These are phyloP conservation scores for Echinarachnius parma DNA, from an alignment of 53 echinoderm and acorn worm species.

Conservation along the genomic window DNA sequence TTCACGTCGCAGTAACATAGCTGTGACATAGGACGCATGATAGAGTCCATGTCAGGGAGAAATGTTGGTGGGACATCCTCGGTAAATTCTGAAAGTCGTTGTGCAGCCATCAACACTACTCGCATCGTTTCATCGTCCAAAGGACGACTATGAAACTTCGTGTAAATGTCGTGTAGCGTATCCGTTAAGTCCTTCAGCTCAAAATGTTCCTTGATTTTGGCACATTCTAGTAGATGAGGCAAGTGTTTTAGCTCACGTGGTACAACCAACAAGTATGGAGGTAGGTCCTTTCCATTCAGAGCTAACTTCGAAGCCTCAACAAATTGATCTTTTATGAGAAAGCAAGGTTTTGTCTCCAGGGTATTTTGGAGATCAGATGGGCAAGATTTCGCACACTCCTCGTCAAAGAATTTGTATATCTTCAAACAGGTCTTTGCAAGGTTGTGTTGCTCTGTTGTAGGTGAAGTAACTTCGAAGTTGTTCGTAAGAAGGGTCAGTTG, in stretches of 20 bases:
- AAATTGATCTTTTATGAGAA: slow-evolving; percentile 26
- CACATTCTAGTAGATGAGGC: not conserved
- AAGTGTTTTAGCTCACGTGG: not conserved
- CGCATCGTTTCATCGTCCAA: slow-evolving; percentile 1
- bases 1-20: slow-evolving; percentile 55
- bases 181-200: slow-evolving; percentile 1
- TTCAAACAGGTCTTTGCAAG: not conserved
- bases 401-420: not conserved
- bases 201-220: slow-evolving; percentile 10
- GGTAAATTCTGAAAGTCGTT: not conserved
- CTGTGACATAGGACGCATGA: slow-evolving; percentile 6
- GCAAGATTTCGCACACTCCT: not conserved
- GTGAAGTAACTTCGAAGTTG: not conserved
- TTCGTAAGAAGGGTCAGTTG: slow-evolving; percentile 21
- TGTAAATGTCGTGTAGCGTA: not conserved
- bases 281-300: not conserved
- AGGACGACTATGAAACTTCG: not conserved
- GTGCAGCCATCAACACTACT: slow-evolving; percentile 26
- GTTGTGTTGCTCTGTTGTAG: not conserved
- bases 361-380: not conserved
- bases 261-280: slow-evolving; percentile 32
- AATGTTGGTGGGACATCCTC: no score
- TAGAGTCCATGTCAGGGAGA: slow-evolving; percentile 30
- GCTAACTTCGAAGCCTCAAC: slow-evolving; percentile 18
- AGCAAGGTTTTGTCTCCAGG: slow-evolving; percentile 7